These are phyloP conservation scores for Tetropium fuscum DNA, from an alignment of 2,888 invertebrate genomes.

Conservation along the genomic window DNA sequence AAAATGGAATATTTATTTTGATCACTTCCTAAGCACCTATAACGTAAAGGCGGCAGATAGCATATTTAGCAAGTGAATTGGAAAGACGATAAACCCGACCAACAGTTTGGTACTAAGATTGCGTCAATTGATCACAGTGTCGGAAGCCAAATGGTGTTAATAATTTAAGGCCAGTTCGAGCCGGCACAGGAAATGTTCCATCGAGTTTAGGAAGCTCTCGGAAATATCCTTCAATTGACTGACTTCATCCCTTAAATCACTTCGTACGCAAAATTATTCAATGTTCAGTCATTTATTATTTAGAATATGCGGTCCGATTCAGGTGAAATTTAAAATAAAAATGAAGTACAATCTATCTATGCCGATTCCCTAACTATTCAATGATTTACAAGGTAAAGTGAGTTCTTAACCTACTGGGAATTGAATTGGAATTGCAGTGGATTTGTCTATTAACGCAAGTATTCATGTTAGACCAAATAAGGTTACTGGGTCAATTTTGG, in stretches of 20 bases:
- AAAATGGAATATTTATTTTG: too few species aligned
- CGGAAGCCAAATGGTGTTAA: slow-evolving; percentile 45
- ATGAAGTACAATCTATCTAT: slow-evolving; percentile 23
- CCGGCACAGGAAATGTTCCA: slow-evolving; percentile 35
- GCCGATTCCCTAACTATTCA: background rate
- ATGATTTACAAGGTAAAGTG: background rate
- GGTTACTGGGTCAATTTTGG: too few species aligned
- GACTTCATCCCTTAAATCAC: slow-evolving; percentile 29
- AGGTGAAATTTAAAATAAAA: slow-evolving; percentile 24
- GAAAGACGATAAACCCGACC: slow-evolving; percentile 30
- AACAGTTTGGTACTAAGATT: slow-evolving; percentile 43
- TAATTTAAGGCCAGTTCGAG: slow-evolving; percentile 40
- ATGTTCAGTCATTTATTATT: slow-evolving; percentile 32
- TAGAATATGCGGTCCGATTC: slow-evolving; percentile 16
- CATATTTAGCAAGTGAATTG: slow-evolving; percentile 24
- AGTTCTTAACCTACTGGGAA: too few species aligned
- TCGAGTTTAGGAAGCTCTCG: slow-evolving; percentile 38
- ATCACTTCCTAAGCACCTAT: background rate
- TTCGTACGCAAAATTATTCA: slow-evolving; percentile 30
- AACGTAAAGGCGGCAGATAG: slow-evolving; percentile 14
- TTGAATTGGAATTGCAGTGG: too few species aligned
- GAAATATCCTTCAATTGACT: slow-evolving; percentile 40
- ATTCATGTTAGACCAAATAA: too few species aligned
- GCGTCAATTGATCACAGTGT: slow-evolving; percentile 47
- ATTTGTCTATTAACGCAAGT: too few species aligned